Evolutionary conservation across 64 coral and sea anemone species (phyloP).

Genomic region (Pachyseris speciosa): DNA sequence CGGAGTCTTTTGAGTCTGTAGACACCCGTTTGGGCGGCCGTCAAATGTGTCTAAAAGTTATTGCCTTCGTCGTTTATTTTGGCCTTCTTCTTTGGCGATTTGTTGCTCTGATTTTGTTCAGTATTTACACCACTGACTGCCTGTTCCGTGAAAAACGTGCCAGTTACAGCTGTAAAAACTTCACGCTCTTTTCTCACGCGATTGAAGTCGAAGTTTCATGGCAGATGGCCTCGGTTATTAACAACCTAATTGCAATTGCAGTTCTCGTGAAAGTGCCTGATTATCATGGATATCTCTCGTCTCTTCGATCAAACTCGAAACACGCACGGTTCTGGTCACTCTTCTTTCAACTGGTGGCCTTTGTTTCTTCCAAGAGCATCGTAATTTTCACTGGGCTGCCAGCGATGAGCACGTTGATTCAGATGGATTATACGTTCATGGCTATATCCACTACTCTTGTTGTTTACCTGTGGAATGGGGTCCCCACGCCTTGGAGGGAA

Average conservation of each 20-base stretch:
- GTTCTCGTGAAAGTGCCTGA: too few species aligned
- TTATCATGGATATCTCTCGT: neutral
- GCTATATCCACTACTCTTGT: neutral
- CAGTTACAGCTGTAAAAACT: too few species aligned
- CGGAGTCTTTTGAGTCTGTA: too few species aligned
- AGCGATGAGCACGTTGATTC: neutral
- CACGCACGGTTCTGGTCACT: too few species aligned
- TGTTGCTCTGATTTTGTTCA: too few species aligned
- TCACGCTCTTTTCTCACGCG: conserved; percentile 40
- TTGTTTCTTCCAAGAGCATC: conserved; percentile 2
- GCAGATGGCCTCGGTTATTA: conserved; percentile 16
- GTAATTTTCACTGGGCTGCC: neutral
- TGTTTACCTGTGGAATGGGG: too few species aligned
- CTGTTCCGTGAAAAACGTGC: conserved; percentile 15
- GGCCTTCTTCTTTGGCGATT: too few species aligned
- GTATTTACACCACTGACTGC: conserved; percentile 14
- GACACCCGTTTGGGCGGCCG: neutral
- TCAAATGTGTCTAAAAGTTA: neutral
- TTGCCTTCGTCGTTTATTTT: neutral
- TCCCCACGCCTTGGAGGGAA: neutral
- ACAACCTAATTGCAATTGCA: too few species aligned
- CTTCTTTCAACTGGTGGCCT: neutral
- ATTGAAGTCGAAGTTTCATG: conserved; percentile 28
- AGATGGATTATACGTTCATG: neutral
- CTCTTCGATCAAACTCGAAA: neutral